Evolutionary conservation across 2,888 invertebrate species (phyloP), one percentile per base, ranked within the genome.

Genomic region (Eledone cirrhosa): DNA sequence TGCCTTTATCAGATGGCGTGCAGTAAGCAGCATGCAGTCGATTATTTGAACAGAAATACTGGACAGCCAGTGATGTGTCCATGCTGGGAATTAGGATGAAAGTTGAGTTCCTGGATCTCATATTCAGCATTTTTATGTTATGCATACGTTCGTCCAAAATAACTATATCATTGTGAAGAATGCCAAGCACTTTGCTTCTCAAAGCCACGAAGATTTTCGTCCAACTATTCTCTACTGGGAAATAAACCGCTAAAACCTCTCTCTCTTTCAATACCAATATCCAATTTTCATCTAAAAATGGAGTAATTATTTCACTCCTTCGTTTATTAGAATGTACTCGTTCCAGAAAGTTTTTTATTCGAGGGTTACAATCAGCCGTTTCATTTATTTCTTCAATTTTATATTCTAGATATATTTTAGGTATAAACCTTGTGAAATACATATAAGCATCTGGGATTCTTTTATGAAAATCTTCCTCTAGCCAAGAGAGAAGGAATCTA

Each of bases 11-110:
- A 22, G 14, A 41, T 41, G 33, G n/a, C 11, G n/a, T 41, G 27
- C 72, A 72, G 3, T 4, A 13, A 1, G 41, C n/a, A 22, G 11
- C 22, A 13, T 72, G 72, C 3, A 72, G 1, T 3, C 72, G 31
- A 22, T 29, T 41, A 33, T 72, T 72, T 2, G 31, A n/a, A n/a
- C 72, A 72, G 19, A 72, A 72, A 72, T 72, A 72, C 24, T 33
- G n/a, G 24, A 0, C 13, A 41, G 22, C 7, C 1, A 72, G 24
- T n/a, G 11, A 13, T 3, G 3, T 24, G 1, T 24, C 3, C 22
- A 13, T 31, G 33, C 2, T 1, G n/a, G 22, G n/a, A 33, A 19
- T 24, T 0, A 31, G 31, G 2, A 72, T 13, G 13, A 13, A 8
- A 19, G 5, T 3, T 19, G 33, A 0, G 1, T 13, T 31, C 14